Base-by-base conservation (phyloP, 1,140 invertebrate genomes). In the Musca vetustissima region DNA sequence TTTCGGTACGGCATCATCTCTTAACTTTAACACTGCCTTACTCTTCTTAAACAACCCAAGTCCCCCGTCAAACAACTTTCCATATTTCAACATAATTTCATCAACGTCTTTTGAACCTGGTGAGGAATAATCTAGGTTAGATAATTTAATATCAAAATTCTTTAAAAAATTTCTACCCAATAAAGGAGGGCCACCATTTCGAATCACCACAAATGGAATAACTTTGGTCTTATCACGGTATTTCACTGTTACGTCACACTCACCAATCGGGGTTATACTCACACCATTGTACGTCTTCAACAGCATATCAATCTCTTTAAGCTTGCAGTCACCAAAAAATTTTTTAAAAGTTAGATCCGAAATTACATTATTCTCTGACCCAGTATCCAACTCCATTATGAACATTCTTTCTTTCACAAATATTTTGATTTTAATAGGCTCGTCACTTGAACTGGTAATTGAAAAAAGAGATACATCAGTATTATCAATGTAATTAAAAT, bases 161-260 rank as follows among this genome's bases (percentile, higher is more conserved):
- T 25, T 65, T 6, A 66, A 25, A 52, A 65, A 69, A 13, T 64
- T 48, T 22, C 74, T 64, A 0, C 76, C 72, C 21, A 78, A 53
- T 32, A 79, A 67, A 22, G 76, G 72, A 17, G 73, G 73, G 19
- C 71, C 73, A 13, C 73, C 72, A 17, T 52, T 64, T 43, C 72
- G 67, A 36, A 78, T 72, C 19, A 80, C 70, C 53, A 74, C 71
- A 65, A 69, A 19, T 49, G 70, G 21, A 32, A 73, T 49, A 24
- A 55, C 17, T 9, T 66, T 28, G 8, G 4, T 11, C 28, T 57
- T 22, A 55, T 32, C 8, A 3, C 36, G 32, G 22, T 47, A 66
- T 66, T 43, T 9, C 25, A 66, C 32, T n/a, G 15, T 6, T 11
- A 69, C 32, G 47, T 69, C 24, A 55, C 59, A 65, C 2, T 32